phyloP scores from a whole-genome alignment of 2,797 vertebrate species.

The Sebastes flavidus region DNA sequence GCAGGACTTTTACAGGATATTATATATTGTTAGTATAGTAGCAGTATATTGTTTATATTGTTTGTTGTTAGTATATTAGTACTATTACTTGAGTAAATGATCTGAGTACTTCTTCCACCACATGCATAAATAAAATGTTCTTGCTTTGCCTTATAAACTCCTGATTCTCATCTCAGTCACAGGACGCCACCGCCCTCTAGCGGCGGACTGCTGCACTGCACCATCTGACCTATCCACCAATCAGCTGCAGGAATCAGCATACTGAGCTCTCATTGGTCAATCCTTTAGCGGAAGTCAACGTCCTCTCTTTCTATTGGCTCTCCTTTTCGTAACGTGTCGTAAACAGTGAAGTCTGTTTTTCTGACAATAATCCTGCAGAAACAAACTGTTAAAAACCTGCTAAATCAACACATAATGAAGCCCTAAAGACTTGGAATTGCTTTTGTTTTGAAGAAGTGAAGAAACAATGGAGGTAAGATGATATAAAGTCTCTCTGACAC shows the following conservation, averaged over 20 bases:
- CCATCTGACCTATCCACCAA: conserved; percentile 27
- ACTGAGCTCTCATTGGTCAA: conserved; percentile 50
- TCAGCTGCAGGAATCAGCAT: conserved; percentile 35
- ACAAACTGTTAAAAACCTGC: neutral
- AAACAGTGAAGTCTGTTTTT: conserved; percentile 47
- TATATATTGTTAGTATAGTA: too few species aligned
- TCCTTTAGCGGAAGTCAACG: neutral
- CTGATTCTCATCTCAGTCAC: neutral
- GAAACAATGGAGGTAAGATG: conserved; percentile 78
- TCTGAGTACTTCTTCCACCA: neutral
- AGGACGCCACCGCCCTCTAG: conserved; percentile 35
- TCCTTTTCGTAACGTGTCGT: conserved; percentile 74
- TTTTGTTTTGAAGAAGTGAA: neutral
- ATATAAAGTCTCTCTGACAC: neutral
- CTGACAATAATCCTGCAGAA: neutral
- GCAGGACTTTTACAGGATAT: neutral
- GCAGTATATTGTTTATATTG: neutral
- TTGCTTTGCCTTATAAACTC: neutral
- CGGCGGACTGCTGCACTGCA: neutral
- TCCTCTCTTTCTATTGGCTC: conserved; percentile 56
- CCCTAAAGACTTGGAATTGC: neutral
- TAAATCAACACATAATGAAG: conserved; percentile 28
- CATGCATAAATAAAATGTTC: neutral
- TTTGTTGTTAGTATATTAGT: neutral
- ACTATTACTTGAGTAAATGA: neutral